These are phyloP conservation scores for Enteromius viviparus DNA, from an alignment of 2,797 vertebrate genomes.

Conservation along the genomic window DNA sequence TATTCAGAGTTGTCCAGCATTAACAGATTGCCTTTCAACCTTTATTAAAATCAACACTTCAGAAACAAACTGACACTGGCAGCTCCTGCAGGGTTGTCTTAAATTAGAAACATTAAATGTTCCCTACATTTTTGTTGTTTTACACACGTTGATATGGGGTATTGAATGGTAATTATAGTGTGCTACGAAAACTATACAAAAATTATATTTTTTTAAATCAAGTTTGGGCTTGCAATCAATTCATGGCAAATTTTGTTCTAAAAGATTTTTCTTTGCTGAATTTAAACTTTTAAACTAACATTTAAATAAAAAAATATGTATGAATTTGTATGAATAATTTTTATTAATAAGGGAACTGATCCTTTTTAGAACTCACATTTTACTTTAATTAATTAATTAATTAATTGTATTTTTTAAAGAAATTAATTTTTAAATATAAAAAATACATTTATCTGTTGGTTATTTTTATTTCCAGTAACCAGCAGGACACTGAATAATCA, in stretches of 20 bases:
- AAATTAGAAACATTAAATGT: slow-evolving; percentile 61
- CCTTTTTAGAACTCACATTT: neutral
- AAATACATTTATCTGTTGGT: neutral
- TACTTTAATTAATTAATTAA: neutral
- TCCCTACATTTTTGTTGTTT: neutral
- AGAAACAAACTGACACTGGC: slow-evolving; percentile 60
- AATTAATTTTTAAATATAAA: neutral
- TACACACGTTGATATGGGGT: neutral
- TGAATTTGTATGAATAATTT: neutral
- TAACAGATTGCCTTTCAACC: slow-evolving; percentile 61
- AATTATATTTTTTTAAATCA: neutral
- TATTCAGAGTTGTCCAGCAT: slow-evolving; percentile 43
- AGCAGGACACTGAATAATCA: neutral
- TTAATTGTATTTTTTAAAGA: neutral
- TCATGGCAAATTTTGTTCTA: neutral
- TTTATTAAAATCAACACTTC: slow-evolving; percentile 70
- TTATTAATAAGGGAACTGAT: neutral
- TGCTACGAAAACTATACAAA: neutral
- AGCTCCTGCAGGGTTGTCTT: slow-evolving; percentile 60
- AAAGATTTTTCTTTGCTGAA: neutral
- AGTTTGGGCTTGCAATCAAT: neutral
- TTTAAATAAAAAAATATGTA: neutral
- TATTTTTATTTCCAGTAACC: neutral
- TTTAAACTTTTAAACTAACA: no score
- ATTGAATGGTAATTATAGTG: neutral